These are phyloP conservation scores for Macaria notata DNA, from an alignment of 2,888 invertebrate genomes.

Conservation along the genomic window DNA sequence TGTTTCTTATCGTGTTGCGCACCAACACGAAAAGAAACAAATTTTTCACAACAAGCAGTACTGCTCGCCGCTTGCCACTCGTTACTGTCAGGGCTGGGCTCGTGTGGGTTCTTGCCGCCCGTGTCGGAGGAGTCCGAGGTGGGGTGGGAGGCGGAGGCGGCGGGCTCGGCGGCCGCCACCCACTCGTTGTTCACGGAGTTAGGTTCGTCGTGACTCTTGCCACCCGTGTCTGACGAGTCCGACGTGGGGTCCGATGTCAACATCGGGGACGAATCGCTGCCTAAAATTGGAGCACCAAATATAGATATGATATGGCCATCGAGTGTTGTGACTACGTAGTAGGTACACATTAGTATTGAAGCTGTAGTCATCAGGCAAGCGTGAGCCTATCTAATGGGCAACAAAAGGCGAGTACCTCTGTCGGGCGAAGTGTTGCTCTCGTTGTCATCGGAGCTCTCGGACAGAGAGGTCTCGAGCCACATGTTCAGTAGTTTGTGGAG, in stretches of 20 bases:
- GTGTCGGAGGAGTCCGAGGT: constrained; percentile 89
- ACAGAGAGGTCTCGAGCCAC: constrained; percentile 88
- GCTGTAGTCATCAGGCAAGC: too few relatives aligned
- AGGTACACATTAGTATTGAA: too few relatives aligned
- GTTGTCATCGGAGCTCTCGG: constrained; percentile 91
- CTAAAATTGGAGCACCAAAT: background rate
- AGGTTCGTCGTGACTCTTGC: constrained; percentile 58
- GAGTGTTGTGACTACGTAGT: too few relatives aligned
- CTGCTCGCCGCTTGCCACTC: constrained; percentile 49
- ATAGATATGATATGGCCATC: too few relatives aligned
- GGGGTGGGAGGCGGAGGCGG: constrained; percentile 77
- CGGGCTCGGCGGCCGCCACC: constrained; percentile 40
- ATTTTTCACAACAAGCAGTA: too few relatives aligned
- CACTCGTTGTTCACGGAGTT: constrained; percentile 50
- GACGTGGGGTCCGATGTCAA: constrained; percentile 88
- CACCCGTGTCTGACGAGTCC: constrained; percentile 86
- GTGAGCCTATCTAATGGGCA: too few relatives aligned
- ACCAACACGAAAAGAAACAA: too few relatives aligned
- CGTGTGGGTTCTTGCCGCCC: constrained; percentile 60
- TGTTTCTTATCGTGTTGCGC: background rate
- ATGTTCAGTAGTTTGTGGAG: constrained; percentile 86
- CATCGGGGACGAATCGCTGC: constrained; percentile 84
- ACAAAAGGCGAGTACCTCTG: constrained; percentile 55
- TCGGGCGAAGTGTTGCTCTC: constrained; percentile 89
- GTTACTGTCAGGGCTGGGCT: constrained; percentile 46